Evolutionary conservation across 2,113 vertebrate species (phyloP), one percentile per base, ranked within the genome.

Genomic region (Thermophis baileyi): DNA sequence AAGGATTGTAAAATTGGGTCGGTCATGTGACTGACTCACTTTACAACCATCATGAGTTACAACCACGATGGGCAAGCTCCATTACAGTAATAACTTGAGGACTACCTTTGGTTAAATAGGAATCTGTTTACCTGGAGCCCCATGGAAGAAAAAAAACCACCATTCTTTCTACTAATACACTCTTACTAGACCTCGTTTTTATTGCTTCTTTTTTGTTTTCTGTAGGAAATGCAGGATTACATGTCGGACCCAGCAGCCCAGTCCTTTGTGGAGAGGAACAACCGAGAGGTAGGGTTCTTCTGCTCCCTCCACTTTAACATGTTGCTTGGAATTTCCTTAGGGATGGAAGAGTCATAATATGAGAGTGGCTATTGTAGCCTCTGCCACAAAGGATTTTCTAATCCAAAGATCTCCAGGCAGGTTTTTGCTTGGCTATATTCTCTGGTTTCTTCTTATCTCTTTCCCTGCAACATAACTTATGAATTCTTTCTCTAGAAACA

Each of bases 171-270:
- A 46, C 6, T 20, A 53, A 49, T 40, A 20, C 12, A 30, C n/a
- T 16, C n/a, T 88, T 69, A 35, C 8, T 35, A 12, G 30, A 16
- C 91, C 60, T 18, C 3, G 1, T 51, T 4, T 74, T 40, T 54
- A 51, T 20, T 35, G 54, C 5, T 92, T 20, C 27, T n/a, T 18
- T 60, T 85, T 69, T 69, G 44, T 40, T 94, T 40, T 30, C n/a
- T 30, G 53, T 91, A 98, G 98, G 97, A 98, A 88, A 98, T 98
- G 98, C 98, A 98, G 94, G 98, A 98, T 54, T 97, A 98, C 85
- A 89, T 98, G 94, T 97, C 98, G 89, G 98, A 98, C 92, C 98
- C 98, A 0, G 96, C 97, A 24, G 97, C 97, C 5, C 53, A 97
- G 69, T 97, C 98, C 88, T 97, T 98, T 95, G 95, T 97, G 24